Base-by-base conservation (phyloP, 2,888 invertebrate genomes). In the Drosophila pegasa region DNA sequence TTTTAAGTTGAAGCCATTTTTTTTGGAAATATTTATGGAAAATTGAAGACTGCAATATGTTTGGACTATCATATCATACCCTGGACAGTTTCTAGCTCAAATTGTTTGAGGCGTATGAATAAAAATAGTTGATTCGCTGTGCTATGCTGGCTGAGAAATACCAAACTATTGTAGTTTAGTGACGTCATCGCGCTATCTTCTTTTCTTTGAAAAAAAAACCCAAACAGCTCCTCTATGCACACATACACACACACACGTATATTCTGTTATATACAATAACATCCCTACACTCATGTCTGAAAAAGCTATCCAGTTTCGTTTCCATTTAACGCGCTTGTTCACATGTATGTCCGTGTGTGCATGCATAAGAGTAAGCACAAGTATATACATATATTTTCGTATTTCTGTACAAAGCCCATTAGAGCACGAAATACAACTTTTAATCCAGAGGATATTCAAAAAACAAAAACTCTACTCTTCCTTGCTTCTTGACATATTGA, bases 391-490 rank as follows among this genome's bases (percentile, higher is more conserved):
- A 27, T 18, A 8, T 7, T 18, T 9, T 8, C 33, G 20, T 52
- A 8, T 52, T 43, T 47, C 38, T 55, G 29, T 58, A 35, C 27
- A 57, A 75, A 74, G 61, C 55, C 47, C 57, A 65, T 72, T 72
- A 70, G 73, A 63, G 58, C 37, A 63, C 38, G 52, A 35, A 58
- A 59, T n/a, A 51, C 40, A 60, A 48, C 71, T 57, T 71, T 60
- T 52, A 47, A 37, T 71, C 71, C 71, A 61, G 74, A 68, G 56
- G 60, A 47, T 57, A 72, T 40, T 41, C 35, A 33, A 72, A 58
- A 58, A 58, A 54, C 29, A 52, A 45, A 37, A 37, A 75, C 52
- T 18, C 27, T 55, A 35, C 65, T 65, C 18, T 63, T 62, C 29
- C 35, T 60, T 25, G 59, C 37, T 60, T 25, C 51, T 22, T 29